These are phyloP conservation scores for Paracentrotus lividus DNA, from an alignment of 53 echinoderm and acorn worm species.

Conservation along the genomic window DNA sequence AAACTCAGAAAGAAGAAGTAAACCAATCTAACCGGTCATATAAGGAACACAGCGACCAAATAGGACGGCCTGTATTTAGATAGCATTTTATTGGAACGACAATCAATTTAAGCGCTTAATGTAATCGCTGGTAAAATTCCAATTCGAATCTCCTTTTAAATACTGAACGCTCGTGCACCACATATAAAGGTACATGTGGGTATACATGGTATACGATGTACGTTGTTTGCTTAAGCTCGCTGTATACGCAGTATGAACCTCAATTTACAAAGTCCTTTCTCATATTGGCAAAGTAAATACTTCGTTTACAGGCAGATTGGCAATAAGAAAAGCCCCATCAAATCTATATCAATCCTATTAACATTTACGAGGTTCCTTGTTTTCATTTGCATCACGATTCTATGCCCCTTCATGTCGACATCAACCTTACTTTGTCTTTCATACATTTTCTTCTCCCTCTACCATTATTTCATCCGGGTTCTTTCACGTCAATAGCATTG, in stretches of 20 bases:
- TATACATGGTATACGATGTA: background rate
- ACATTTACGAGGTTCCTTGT: background rate
- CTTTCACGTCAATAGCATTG: too few relatives aligned
- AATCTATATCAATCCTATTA: background rate
- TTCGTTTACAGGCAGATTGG: constrained; percentile 35
- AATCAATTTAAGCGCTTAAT: constrained; percentile 23
- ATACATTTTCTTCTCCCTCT: background rate
- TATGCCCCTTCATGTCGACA: background rate
- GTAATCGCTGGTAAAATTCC: background rate
- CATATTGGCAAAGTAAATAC: constrained; percentile 34
- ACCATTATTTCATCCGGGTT: background rate
- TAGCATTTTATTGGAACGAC: constrained; percentile 10
- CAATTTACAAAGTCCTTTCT: background rate
- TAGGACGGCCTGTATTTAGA: background rate
- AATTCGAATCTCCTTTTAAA: background rate
- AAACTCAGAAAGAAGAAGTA: background rate
- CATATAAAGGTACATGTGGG: background rate
- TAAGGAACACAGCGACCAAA: background rate
- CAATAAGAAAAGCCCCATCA: constrained; percentile 45
- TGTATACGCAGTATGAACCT: background rate
- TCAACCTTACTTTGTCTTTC: background rate
- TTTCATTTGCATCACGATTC: background rate
- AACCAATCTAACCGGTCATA: background rate
- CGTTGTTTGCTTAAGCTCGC: background rate
- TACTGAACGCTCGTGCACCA: background rate